Evolutionary conservation across 2,113 vertebrate species (phyloP).

Genomic region (Corydoras sp.): DNA sequence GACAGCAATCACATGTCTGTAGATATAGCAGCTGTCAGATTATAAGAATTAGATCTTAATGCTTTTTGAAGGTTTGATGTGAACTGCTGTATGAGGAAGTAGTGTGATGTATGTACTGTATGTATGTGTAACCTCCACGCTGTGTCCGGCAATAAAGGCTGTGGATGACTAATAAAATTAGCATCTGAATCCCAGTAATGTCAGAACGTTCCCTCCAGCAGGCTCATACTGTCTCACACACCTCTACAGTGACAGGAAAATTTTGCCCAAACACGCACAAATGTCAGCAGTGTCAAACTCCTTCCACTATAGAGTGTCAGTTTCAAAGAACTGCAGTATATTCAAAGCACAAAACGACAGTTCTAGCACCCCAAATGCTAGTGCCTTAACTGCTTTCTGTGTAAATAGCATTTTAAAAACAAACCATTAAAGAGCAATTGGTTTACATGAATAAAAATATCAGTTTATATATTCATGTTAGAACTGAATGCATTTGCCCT

Average conservation of each 20-base stretch:
- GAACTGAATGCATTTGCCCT: too few relatives aligned
- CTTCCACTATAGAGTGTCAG: conserved; percentile 25
- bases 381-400: too few relatives aligned
- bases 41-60: neutral
- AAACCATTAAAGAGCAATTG: too few relatives aligned
- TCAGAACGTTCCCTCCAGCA: conserved; percentile 9
- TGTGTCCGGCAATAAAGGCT: neutral
- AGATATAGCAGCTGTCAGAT: conserved; percentile 1
- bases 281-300: conserved; percentile 17
- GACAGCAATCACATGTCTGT: conserved; percentile 6
- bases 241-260: conserved; percentile 9
- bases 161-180: conserved; percentile 16
- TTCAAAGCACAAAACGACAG: too few relatives aligned
- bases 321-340: neutral
- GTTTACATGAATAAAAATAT: neutral
- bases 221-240: conserved; percentile 5
- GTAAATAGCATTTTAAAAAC: too few relatives aligned
- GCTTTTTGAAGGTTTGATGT: too few relatives aligned
- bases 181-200: conserved; percentile 13
- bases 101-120: neutral
- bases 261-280: neutral
- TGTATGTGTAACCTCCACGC: neutral
- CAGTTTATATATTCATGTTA: too few relatives aligned
- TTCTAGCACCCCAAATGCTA: too few relatives aligned
- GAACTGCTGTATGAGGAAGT: neutral